phyloP scores from a whole-genome alignment of 2,113 vertebrate genomes.

The Electrona antarctica region DNA sequence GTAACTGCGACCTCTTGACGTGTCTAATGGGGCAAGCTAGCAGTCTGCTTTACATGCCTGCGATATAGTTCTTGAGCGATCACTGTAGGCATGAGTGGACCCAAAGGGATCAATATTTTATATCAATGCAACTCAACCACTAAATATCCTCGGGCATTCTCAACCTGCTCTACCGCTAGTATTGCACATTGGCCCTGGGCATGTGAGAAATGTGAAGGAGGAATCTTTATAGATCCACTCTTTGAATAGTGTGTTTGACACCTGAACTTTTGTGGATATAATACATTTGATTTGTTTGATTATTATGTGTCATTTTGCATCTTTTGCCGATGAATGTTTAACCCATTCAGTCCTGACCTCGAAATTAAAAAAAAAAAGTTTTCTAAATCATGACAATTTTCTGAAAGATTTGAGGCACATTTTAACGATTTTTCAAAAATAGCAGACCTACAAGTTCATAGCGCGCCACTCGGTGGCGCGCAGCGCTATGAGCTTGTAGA shows the following conservation, averaged over 20 bases:
- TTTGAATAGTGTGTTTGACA: not conserved
- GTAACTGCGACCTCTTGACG: slow-evolving; percentile 29
- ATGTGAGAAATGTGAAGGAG: not conserved
- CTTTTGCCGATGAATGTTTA: not conserved
- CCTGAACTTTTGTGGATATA: not conserved
- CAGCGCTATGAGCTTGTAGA: no score
- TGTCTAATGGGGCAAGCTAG: slow-evolving; percentile 25
- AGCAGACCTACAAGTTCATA: no score
- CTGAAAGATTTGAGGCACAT: no score
- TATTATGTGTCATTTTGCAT: not conserved
- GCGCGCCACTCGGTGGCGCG: no score
- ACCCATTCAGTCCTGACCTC: no score
- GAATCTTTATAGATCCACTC: not conserved
- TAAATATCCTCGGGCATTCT: not conserved
- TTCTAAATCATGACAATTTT: no score
- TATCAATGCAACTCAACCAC: slow-evolving; percentile 4
- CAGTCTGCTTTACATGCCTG: slow-evolving; percentile 15
- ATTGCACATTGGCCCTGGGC: not conserved
- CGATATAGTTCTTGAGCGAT: slow-evolving; percentile 7
- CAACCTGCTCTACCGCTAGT: not conserved
- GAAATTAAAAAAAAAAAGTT: no score
- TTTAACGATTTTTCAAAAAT: no score
- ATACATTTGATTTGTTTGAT: not conserved
- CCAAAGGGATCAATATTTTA: slow-evolving; percentile 38
- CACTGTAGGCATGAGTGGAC: slow-evolving; percentile 4